Evolutionary conservation across 2,113 vertebrate genomes (phyloP).

Genomic region (Chroicocephalus ridibundus): DNA sequence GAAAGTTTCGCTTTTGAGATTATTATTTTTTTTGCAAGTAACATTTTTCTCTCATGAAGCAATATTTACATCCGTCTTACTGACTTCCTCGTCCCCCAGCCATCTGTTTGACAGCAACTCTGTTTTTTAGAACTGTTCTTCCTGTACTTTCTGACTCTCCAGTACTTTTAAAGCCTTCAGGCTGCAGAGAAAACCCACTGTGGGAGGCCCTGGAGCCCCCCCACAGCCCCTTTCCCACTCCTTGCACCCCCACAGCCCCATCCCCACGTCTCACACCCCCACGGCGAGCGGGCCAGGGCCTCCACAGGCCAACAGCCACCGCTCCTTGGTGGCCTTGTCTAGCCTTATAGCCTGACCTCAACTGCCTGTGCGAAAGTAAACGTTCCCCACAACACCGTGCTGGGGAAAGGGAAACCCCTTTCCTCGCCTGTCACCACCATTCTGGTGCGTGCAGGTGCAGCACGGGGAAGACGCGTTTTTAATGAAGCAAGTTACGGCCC

Average conservation of each 20-base stretch:
- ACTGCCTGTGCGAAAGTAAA: background rate
- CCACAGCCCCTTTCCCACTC: no score
- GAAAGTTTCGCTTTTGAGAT: background rate
- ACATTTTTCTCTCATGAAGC: background rate
- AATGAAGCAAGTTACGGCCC: background rate
- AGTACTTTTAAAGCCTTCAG: background rate
- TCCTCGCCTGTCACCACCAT: background rate
- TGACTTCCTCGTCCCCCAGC: background rate
- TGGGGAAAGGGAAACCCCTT: background rate
- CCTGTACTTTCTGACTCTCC: background rate
- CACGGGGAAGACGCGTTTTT: background rate
- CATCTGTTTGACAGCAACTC: background rate
- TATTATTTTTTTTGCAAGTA: background rate
- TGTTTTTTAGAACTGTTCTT: background rate
- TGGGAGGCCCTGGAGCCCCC: background rate
- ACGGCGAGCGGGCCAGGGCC: fast-evolving
- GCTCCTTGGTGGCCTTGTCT: fast-evolving
- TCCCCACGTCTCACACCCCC: no score
- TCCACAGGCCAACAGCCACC: background rate
- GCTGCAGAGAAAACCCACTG: background rate
- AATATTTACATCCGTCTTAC: background rate
- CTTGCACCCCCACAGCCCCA: background rate
- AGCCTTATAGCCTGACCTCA: background rate
- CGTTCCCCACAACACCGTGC: background rate
- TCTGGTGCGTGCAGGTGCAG: background rate